A percentile compares a stretch with the other conserved stretches of the same genome.
phyloP scores from a whole-genome alignment of 2,113 vertebrate species.

The Hystrix brachyura region DNA sequence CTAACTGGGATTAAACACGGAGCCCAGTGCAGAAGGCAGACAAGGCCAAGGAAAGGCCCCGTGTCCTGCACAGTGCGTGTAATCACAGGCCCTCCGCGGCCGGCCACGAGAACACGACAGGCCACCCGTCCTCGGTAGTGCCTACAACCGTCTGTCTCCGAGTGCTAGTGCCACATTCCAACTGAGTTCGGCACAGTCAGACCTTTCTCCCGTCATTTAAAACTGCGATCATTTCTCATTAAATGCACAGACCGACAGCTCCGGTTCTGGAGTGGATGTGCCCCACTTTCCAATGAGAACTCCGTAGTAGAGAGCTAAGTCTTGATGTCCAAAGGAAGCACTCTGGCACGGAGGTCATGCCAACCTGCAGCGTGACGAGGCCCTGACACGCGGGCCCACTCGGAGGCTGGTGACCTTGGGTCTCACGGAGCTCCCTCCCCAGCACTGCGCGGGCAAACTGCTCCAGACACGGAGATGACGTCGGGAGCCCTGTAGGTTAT shows the following conservation, averaged over 20 bases:
- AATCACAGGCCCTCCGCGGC: neutral
- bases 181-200: neutral
- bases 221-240: neutral
- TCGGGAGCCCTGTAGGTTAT: neutral
- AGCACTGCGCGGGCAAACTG: neutral
- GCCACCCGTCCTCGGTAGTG: neutral
- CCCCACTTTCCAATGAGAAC: neutral
- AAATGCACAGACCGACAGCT: neutral
- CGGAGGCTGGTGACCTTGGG: neutral
- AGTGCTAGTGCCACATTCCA: neutral
- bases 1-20: neutral
- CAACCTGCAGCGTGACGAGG: neutral
- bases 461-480: neutral
- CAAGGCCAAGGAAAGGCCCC: no score
- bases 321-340: neutral
- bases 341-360: neutral
- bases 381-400: neutral
- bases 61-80: no score
- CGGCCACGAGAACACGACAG: neutral
- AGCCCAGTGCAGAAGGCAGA: neutral
- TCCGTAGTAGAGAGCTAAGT: neutral
- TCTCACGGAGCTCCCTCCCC: neutral
- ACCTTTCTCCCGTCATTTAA: neutral
- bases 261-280: neutral
- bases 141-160: neutral